Base-by-base conservation (phyloP, 2,113 vertebrate species). In the Oophaga pumilio region DNA sequence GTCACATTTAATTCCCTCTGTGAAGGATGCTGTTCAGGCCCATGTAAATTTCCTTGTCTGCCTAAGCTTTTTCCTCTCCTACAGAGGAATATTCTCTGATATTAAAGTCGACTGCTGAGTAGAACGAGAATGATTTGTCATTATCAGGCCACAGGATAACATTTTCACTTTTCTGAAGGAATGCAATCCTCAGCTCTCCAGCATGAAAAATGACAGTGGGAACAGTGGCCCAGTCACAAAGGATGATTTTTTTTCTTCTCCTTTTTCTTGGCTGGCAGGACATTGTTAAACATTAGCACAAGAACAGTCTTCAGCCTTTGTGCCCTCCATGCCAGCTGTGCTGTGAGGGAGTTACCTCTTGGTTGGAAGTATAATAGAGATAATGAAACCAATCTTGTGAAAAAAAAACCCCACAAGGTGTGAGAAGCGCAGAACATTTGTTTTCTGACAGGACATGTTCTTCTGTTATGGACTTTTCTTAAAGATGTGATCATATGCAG, bases 81-180 rank as follows among this genome's bases (percentile, higher is more conserved):
- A 84, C 49, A 33, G 74, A 91, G 66, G 84, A 91, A 89, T 91
- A 90, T 91, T 69, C 90, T 83, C 86, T 90, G 60, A 91, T 92
- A 90, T 90, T 85, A 90, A 85, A 74, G 59, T 90, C 76, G 86
- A 90, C 87, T 74, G 84, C 81, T 85, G 89, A 89, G 83, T 9
- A n/a, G 85, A 91, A 89, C 90, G 76, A 64, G 77, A 60, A 85
- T 9, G 6, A 90, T 92, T 92, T 92, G 89, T 92, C 91, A 93
- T 89, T 92, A 91, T 91, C 91, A 90, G 91, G 89, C 56, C 80
- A 90, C 28, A 73, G 89, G 86, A 93, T 92, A 87, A 81, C 66
- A 87, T 73, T 87, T 86, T 89, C 91, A 57, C 92, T 91, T 93
- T 92, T 91, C 87, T 80, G 90, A 90, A 88, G 60, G 84, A 92